Percentiles rank a stretch among this genome's conserved stretches.
Evolutionary conservation across 1,140 invertebrate genomes (phyloP).

Genomic region (Drosophila cardini): DNA sequence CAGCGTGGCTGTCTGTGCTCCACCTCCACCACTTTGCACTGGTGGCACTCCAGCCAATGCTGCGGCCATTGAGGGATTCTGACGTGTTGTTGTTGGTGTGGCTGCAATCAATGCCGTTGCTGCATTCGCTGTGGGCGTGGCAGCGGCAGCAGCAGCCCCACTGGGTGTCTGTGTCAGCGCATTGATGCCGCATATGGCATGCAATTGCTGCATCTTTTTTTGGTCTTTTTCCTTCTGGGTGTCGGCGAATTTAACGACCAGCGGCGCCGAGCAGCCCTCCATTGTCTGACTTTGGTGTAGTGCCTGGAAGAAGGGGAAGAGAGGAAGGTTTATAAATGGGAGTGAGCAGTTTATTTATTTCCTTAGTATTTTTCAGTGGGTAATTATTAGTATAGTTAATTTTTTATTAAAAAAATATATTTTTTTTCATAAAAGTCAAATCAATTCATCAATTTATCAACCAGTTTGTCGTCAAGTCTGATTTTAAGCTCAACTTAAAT

Average conservation of each 20-base stretch:
- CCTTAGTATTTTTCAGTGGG: no score
- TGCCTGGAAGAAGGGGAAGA: constrained; percentile 85
- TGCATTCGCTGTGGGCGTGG: constrained; percentile 61
- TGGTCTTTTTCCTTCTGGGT: constrained; percentile 99
- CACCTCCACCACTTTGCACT: constrained; percentile 45
- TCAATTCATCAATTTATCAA: neutral
- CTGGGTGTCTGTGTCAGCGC: constrained; percentile 78
- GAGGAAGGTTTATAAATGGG: no score
- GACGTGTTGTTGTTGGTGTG: constrained; percentile 48
- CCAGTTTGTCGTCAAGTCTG: neutral
- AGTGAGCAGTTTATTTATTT: no score
- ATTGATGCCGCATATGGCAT: constrained; percentile 91
- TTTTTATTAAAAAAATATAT: no score
- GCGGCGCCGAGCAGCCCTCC: constrained; percentile 98
- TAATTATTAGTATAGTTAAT: no score
- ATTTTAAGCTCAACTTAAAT: neutral
- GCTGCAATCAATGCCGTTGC: constrained; percentile 70
- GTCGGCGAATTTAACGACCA: constrained; percentile 99
- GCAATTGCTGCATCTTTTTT: constrained; percentile 96
- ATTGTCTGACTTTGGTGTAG: constrained; percentile 99
- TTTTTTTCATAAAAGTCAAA: no score
- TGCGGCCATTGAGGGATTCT: constrained; percentile 70
- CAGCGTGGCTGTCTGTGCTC: constrained; percentile 53
- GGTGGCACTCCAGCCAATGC: constrained; percentile 65
- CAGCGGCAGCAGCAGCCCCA: constrained; percentile 59